Conservation (phyloP, 2,888 invertebrate species). For the Thereva nobilitata region DNA sequence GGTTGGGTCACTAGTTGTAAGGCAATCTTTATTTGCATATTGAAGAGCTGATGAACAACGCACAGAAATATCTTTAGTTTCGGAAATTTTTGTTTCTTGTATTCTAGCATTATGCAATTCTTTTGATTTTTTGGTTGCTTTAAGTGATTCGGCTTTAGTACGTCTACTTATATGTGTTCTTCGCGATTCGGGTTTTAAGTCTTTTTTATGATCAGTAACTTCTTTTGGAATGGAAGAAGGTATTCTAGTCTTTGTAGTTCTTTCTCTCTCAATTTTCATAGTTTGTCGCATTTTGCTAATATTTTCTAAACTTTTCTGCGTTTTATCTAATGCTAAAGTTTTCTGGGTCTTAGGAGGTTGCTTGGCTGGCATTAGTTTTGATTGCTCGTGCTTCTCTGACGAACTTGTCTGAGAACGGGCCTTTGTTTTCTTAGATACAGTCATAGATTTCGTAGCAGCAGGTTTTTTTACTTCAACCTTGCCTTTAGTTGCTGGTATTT, state of each 20-base stretch:
- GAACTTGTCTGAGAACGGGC: too few species aligned
- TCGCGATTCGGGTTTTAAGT: not conserved
- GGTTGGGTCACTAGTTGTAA: constrained; percentile 6
- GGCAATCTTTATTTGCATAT: constrained; percentile 51
- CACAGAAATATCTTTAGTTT: constrained; percentile 16
- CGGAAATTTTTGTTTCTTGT: constrained; percentile 24
- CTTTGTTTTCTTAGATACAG: too few species aligned
- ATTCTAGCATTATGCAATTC: constrained; percentile 38
- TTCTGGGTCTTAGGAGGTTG: not conserved
- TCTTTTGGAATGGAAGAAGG: constrained; percentile 43
- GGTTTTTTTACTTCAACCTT: too few species aligned
- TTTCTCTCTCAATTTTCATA: constrained; percentile 48
- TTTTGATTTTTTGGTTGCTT: constrained; percentile 35
- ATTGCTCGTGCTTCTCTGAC: too few species aligned
- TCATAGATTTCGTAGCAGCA: too few species aligned
- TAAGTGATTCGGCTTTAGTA: not conserved
- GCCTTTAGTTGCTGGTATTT: constrained; percentile 2
- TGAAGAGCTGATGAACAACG: constrained; percentile 59
- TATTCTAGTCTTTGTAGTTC: constrained; percentile 46
- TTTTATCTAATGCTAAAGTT: constrained; percentile 31
- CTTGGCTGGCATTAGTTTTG: too few species aligned
- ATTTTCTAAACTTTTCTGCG: constrained; percentile 36
- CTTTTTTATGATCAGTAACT: not conserved
- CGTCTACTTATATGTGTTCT: not conserved
- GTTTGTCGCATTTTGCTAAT: constrained; percentile 27